These are phyloP conservation scores for Campylomormyrus numenius DNA, from an alignment of 2,113 vertebrate species.

Conservation along the genomic window DNA sequence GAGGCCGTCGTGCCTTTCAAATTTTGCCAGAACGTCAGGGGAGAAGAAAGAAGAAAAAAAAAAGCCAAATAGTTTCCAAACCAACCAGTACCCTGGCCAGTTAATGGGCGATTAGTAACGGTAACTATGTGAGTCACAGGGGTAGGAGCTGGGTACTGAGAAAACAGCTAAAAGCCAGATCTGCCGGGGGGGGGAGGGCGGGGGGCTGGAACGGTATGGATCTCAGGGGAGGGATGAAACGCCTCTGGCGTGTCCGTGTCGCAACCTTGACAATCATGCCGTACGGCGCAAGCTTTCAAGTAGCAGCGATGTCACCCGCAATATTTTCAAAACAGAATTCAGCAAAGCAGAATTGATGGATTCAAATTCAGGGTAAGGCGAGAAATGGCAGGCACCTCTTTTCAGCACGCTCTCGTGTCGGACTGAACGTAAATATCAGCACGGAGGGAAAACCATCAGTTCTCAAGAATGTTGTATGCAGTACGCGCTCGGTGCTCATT, in stretches of 20 bases:
- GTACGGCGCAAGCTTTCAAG: neutral
- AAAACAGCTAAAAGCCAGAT: neutral
- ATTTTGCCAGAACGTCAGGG: constrained; percentile 44
- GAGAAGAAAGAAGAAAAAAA: neutral
- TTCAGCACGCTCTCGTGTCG: neutral
- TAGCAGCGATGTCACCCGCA: neutral
- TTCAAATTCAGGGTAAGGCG: neutral
- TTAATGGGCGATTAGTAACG: neutral
- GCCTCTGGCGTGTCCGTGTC: too few species aligned
- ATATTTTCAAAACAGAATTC: neutral
- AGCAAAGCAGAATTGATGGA: neutral
- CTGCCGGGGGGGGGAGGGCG: neutral
- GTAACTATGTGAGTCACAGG: neutral
- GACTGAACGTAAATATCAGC: neutral
- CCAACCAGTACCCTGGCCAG: constrained; percentile 13
- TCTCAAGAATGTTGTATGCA: neutral
- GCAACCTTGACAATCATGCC: neutral
- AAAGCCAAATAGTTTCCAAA: constrained; percentile 38
- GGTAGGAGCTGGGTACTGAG: neutral
- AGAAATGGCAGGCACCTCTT: neutral
- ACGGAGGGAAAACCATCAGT: neutral
- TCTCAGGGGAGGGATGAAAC: neutral
- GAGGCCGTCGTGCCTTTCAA: constrained; percentile 45
- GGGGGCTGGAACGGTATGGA: neutral
- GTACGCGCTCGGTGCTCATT: neutral